A percentile compares a stretch with the other conserved stretches of the same genome.
Conservation (phyloP, 2,113 vertebrate genomes). For the Malurus elegans region DNA sequence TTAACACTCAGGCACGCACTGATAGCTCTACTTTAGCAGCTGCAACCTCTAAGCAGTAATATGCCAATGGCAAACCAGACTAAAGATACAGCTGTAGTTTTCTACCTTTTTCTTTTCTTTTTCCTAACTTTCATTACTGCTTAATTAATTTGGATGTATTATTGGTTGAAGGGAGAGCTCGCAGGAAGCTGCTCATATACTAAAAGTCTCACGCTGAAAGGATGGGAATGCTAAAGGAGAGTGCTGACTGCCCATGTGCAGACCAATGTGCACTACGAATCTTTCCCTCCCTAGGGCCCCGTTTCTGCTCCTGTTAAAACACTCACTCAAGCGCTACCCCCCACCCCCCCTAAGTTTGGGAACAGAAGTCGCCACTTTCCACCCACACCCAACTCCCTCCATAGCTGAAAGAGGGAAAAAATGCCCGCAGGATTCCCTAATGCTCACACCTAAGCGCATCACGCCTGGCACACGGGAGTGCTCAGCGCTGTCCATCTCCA, state of each 20-base stretch:
- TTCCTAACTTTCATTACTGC: neutral
- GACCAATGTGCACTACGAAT: neutral
- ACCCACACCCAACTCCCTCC: neutral
- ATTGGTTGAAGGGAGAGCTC: neutral
- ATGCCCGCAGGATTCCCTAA: accelerated
- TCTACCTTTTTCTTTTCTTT: neutral
- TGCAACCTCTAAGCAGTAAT: neutral
- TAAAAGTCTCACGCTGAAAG: neutral
- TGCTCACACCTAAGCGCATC: accelerated
- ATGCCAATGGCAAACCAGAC: neutral
- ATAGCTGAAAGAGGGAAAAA: too few species aligned
- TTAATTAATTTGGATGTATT: neutral
- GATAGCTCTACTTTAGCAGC: constrained; percentile 11
- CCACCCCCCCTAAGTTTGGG: neutral
- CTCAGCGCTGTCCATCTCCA: neutral
- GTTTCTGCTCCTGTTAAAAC: neutral
- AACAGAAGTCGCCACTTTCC: neutral
- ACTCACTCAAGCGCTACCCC: neutral
- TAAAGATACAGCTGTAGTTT: neutral
- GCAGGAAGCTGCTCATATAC: neutral
- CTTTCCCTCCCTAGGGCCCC: neutral
- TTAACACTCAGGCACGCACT: neutral
- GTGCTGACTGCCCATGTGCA: neutral
- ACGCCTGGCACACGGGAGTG: accelerated
- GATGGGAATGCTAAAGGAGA: neutral